phyloP scores from a whole-genome alignment of 2,113 vertebrate genomes.

The Psittacara wagleri region DNA sequence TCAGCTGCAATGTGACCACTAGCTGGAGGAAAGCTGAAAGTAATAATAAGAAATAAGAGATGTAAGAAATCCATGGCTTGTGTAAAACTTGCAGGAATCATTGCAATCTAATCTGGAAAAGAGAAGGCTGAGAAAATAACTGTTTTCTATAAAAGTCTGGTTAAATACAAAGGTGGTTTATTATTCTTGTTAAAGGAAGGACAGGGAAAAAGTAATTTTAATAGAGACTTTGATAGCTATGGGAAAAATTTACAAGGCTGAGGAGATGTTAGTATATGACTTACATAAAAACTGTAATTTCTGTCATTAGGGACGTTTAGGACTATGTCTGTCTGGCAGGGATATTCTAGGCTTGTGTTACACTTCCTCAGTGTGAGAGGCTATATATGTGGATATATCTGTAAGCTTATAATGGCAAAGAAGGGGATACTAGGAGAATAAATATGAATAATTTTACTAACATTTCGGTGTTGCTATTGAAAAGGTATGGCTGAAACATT shows the following conservation, averaged over 20 bases:
- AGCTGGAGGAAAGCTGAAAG: neutral
- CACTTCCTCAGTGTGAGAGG: neutral
- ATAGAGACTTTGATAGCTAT: neutral
- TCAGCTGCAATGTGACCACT: neutral
- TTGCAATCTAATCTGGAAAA: neutral
- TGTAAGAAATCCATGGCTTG: neutral
- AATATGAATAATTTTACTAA: neutral
- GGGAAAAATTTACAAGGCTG: neutral
- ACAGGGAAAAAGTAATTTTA: neutral
- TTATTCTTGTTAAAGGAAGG: neutral
- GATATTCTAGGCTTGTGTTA: neutral
- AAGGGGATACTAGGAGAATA: neutral
- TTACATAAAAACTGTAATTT: neutral
- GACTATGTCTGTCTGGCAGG: neutral
- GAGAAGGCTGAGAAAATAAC: neutral
- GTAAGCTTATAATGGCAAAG: neutral
- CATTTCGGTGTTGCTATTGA: neutral
- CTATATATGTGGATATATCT: rapidly evolving
- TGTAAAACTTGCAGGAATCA: neutral
- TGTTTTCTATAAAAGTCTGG: neutral
- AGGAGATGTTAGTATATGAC: neutral
- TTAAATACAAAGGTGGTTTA: neutral
- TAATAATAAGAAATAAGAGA: neutral
- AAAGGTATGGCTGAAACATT: neutral
- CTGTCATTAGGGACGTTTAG: neutral